Conservation (phyloP, 2,113 vertebrate genomes). For the Chascanopsetta lugubris region DNA sequence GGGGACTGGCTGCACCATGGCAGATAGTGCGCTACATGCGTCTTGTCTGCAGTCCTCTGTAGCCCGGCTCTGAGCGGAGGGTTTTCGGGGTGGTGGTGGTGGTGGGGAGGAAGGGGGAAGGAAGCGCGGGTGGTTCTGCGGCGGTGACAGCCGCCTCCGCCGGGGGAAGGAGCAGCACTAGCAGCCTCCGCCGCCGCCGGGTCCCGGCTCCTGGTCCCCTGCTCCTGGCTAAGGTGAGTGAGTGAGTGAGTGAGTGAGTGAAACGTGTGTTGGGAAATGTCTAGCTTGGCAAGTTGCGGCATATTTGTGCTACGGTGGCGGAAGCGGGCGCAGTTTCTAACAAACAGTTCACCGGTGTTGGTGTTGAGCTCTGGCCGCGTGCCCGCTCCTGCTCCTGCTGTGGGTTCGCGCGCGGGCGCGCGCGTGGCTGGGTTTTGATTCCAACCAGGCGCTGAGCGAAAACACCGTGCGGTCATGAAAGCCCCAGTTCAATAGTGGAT, state of each 20-base stretch:
- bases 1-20: slow-evolving; percentile 54
- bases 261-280: too few species aligned
- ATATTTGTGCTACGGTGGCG: slow-evolving; percentile 43
- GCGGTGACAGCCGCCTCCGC: slow-evolving; percentile 6
- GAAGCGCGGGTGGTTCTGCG: too few species aligned
- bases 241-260: too few species aligned
- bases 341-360: slow-evolving; percentile 22
- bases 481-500: slow-evolving; percentile 1
- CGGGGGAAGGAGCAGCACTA: too few species aligned
- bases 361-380: slow-evolving; percentile 27
- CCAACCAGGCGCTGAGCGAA: background rate
- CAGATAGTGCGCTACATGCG: slow-evolving; percentile 51
- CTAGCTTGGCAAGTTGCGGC: slow-evolving; percentile 74
- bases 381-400: slow-evolving; percentile 14
- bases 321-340: slow-evolving; percentile 20
- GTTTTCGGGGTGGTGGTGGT: slow-evolving; percentile 8
- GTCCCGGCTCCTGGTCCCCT: too few species aligned
- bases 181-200: too few species aligned
- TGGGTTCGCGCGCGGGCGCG: slow-evolving; percentile 14
- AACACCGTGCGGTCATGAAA: slow-evolving; percentile 3
- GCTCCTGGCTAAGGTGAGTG: too few species aligned
- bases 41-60: slow-evolving; percentile 56
- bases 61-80: slow-evolving; percentile 25
- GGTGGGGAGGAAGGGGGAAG: too few species aligned
- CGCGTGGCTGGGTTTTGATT: background rate